Base-by-base conservation (phyloP, 2,888 invertebrate genomes). In the Callinectes sapidus region DNA sequence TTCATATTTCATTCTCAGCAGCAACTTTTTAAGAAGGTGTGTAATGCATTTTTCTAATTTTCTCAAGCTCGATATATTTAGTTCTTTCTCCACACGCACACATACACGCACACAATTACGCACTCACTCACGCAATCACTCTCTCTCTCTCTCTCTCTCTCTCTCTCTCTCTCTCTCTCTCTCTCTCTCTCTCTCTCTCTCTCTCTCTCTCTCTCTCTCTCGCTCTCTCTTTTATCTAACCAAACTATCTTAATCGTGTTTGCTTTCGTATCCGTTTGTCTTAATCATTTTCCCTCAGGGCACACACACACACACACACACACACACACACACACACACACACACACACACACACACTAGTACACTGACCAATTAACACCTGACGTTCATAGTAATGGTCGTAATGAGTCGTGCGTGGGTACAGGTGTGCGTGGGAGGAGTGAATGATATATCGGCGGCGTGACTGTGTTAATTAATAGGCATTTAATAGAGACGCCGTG, bases 391-490 rank as follows among this genome's bases (percentile, higher is more conserved):
- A 35, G 32, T 35, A 81, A 81, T 32, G 81, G 1, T 32, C 35
- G 81, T 81, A 81, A 81, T 81, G 35, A 81, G 81, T 13, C 16
- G 32, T 35, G 81, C 81, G 81, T 81, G 81, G 10, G 32, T 81
- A 81, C 35, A 81, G 81, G 81, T 81, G 81, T 81, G 81, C 81
- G 81, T 81, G 81, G 81, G 32, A 13, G 81, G 81, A 81, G 32
- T 35, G 14, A 35, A 35, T 81, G 81, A 81, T 81, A 32, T 16
- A 81, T 81, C 8, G 35, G 35, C 81, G 35, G 16, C 81, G 81
- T 81, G 81, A 81, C 81, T 81, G 81, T 81, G 81, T 35, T 81
- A 81, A 81, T 81, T 81, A 81, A 81, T 81, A 81, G 81, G 35
- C 81, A 35, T 81, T 81, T 81, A 81, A 81, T 81, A 35, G 81